Percentiles rank a stretch among this genome's conserved stretches.
phyloP scores from a whole-genome alignment of 2,113 vertebrate species.

The Thryonomys swinderianus region DNA sequence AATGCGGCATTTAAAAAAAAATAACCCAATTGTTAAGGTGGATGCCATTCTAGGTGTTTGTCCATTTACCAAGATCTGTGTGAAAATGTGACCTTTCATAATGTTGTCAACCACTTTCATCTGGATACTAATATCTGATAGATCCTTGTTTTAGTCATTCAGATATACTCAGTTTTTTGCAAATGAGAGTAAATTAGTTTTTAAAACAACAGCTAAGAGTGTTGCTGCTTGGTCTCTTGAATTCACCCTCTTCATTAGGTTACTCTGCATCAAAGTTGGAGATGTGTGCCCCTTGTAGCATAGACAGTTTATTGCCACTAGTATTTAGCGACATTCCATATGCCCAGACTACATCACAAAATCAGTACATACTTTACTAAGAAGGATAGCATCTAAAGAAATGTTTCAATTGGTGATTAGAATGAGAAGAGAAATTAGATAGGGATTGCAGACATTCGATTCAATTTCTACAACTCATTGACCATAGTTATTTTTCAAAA shows the following conservation, averaged over 20 bases:
- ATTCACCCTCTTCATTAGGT: neutral
- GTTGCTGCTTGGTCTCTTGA: neutral
- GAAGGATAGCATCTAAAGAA: neutral
- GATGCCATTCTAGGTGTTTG: neutral
- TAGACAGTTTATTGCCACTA: neutral
- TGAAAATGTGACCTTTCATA: neutral
- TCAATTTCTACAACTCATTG: neutral
- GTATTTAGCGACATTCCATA: neutral
- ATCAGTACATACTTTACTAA: neutral
- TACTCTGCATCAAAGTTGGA: neutral
- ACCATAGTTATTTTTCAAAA: neutral
- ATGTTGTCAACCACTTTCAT: neutral
- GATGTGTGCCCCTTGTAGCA: neutral
- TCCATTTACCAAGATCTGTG: neutral
- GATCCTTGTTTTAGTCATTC: neutral
- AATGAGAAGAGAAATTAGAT: constrained; percentile 2
- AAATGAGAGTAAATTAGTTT: neutral
- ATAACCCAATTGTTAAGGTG: neutral
- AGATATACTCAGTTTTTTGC: neutral
- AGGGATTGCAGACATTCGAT: neutral
- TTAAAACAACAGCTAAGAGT: neutral
- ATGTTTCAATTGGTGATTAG: neutral
- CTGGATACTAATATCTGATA: neutral
- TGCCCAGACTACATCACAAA: neutral
- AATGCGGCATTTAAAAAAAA: constrained; percentile 27